Evolutionary conservation across 2,888 invertebrate genomes (phyloP).

Genomic region (Xylota sylvarum): DNA sequence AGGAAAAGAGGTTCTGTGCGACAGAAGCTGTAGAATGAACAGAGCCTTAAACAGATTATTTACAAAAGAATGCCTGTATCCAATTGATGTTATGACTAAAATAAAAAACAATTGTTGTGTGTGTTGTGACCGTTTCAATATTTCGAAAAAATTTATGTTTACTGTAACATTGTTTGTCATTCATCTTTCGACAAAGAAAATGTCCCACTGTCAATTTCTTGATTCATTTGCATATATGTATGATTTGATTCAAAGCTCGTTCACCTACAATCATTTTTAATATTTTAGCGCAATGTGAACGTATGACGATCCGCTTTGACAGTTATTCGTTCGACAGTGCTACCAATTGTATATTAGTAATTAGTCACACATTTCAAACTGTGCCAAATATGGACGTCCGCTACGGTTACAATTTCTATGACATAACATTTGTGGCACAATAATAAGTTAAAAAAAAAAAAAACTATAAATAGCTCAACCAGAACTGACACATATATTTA

Average conservation of each 20-base stretch:
- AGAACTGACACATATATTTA: slow-evolving; percentile 14
- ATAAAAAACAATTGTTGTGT: too few relatives aligned
- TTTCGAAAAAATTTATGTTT: too few relatives aligned
- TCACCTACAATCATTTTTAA: neutral
- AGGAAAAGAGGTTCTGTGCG: too few relatives aligned
- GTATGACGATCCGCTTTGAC: neutral
- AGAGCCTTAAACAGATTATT: too few relatives aligned
- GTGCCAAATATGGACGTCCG: neutral
- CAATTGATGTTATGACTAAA: too few relatives aligned
- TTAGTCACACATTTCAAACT: neutral
- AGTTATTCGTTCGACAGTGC: neutral
- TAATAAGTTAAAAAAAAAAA: neutral
- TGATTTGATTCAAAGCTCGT: neutral
- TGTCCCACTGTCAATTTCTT: neutral
- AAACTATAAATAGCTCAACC: slow-evolving; percentile 10
- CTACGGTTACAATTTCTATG: slow-evolving; percentile 1
- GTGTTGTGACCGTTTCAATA: too few relatives aligned
- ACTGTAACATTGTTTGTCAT: neutral
- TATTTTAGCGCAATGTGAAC: too few relatives aligned
- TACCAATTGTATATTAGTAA: neutral
- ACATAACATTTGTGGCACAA: slow-evolving; percentile 5
- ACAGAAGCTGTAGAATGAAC: too few relatives aligned
- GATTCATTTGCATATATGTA: too few relatives aligned
- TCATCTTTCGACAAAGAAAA: neutral
- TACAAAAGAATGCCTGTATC: too few relatives aligned